Evolutionary conservation across 2,888 invertebrate species (phyloP), one percentile per base, ranked within the genome.

Genomic region (Melanotus villosus): DNA sequence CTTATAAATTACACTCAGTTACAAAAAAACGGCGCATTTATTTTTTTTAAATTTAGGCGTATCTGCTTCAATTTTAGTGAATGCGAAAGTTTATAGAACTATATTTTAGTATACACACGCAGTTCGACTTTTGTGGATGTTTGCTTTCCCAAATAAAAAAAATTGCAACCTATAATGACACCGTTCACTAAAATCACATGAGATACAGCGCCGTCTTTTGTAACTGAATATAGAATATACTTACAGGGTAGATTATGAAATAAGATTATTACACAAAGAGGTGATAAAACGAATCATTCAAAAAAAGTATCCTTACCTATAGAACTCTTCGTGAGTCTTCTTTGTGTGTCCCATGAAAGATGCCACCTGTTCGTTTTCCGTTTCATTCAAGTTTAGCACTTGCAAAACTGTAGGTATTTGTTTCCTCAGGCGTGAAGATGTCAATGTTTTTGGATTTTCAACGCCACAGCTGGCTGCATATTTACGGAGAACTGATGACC

Each of bases 281-380:
- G 32, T 32, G 32, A 32, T 32, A 32, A 32, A 32, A 32, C 32
- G 32, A 32, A 32, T 10, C 32, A 32, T 32, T 32, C 32, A 32
- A 32, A 32, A 32, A 32, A 32, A 32, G 9, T 5, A 32, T 5
- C 32, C 32, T 32, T 32, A 32, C 32, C 32, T 32, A 32, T 73
- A 73, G 67, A 70, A 72, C 62, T 72, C 69, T 23, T 34, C 59
- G 65, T 73, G 67, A 7, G 67, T 72, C 43, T 72, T 72, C 41
- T 63, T 59, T 5, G 72, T 72, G 16, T 70, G 72, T 2, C 72
- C 72, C 66, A 72, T 78, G 43, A 77, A 77, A 0, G 64, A 68
- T 1, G 76, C 76, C 30, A 77, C 26, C 65, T 78, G 77, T 34
- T 78, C 73, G 71, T 74, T 74, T 50, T 76, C 75, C 12, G 63